A percentile compares a stretch with the other conserved stretches of the same genome.
These are phyloP conservation scores for Psilopsiagon aymara DNA, from an alignment of 2,113 vertebrate species.

Conservation along the genomic window DNA sequence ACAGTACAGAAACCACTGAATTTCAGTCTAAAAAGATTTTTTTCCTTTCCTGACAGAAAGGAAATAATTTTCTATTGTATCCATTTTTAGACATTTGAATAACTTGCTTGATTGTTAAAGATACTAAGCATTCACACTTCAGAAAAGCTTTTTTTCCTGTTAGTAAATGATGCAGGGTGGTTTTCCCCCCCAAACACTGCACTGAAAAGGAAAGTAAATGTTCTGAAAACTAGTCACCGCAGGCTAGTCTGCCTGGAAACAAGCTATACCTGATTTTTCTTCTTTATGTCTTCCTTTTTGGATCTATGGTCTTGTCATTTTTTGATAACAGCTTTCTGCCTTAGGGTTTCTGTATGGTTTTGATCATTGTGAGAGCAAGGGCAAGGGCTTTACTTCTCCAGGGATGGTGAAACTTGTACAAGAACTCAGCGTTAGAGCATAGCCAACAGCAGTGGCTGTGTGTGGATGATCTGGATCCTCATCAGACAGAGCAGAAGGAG, in stretches of 20 bases:
- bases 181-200: background rate
- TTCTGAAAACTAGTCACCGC: background rate
- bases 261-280: background rate
- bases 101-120: conserved; percentile 29
- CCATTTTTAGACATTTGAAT: conserved; percentile 20
- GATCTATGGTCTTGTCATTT: background rate
- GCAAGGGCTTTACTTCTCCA: background rate
- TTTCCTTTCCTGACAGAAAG: background rate
- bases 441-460: background rate
- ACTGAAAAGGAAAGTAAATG: background rate
- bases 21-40: background rate
- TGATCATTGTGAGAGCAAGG: background rate
- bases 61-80: conserved; percentile 21
- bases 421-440: background rate
- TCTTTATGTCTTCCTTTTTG: background rate
- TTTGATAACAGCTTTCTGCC: background rate
- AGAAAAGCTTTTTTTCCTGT: background rate
- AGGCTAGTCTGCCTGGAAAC: background rate
- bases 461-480: background rate
- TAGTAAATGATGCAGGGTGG: background rate
- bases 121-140: background rate
- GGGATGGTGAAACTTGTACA: background rate
- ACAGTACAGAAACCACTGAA: background rate
- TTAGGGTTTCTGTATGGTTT: background rate
- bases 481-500: background rate